phyloP scores from a whole-genome alignment of 2,797 vertebrate genomes.

The Apodemus agrarius region DNA sequence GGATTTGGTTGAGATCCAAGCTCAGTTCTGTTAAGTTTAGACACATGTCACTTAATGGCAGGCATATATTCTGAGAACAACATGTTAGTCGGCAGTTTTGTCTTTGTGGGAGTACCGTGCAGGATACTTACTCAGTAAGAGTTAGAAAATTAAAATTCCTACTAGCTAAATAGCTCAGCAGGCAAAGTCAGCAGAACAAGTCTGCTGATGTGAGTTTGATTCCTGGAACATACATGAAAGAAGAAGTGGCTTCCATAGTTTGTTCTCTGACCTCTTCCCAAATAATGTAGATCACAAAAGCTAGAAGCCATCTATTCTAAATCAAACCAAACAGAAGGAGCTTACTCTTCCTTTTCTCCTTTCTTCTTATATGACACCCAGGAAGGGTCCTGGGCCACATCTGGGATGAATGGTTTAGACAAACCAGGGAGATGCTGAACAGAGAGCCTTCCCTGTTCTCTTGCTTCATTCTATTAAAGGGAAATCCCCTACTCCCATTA shows the following conservation, averaged over 20 bases:
- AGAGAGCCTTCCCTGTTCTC: background rate
- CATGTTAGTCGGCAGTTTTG: too few relatives aligned
- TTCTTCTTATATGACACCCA: background rate
- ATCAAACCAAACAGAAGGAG: background rate
- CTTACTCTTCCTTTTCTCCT: background rate
- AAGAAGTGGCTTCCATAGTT: background rate
- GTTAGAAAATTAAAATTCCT: too few relatives aligned
- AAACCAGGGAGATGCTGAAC: background rate
- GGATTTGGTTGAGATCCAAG: too few relatives aligned
- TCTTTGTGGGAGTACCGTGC: too few relatives aligned
- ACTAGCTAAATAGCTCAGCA: background rate
- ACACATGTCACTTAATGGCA: too few relatives aligned
- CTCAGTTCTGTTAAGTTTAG: too few relatives aligned
- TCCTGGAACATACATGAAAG: background rate
- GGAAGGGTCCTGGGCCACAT: background rate
- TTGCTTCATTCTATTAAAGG: background rate
- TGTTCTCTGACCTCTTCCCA: background rate
- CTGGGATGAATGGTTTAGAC: background rate
- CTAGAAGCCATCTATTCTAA: background rate
- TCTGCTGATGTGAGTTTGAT: background rate
- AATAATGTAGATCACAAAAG: background rate
- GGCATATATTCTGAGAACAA: too few relatives aligned
- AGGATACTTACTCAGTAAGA: too few relatives aligned
- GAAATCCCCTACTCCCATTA: background rate
- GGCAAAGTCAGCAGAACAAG: too few relatives aligned